Base-by-base conservation (phyloP, 2,113 vertebrate genomes). In the Uria lomvia region DNA sequence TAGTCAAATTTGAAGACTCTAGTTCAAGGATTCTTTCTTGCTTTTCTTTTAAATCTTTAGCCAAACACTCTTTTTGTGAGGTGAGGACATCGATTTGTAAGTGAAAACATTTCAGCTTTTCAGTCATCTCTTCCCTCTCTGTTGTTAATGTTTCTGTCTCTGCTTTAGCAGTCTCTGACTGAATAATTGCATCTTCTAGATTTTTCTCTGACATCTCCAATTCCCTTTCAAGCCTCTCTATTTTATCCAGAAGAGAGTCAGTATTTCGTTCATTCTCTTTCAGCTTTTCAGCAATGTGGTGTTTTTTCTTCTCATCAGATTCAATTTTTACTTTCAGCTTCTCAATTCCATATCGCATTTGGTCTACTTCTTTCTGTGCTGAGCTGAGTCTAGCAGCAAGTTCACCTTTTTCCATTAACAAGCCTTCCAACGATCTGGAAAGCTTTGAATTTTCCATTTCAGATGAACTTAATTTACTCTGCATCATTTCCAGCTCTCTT, bases 291-390 rank as follows among this genome's bases (percentile, higher is more conserved):
- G 90, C 86, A 90, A 98, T 67, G 1, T 98, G 97, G 32, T 45
- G 92, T 70, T 98, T 99, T 97, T 98, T 98, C 90, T 97, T 98
- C 92, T 99, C 99, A 42, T 99, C 99, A 0, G 98, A 98, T 95
- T 99, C 99, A 11, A 99, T 99, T 90, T 98, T 98, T 56, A 99
- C 97, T 92, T 98, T 98, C 24, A 99, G 98, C 77, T 98, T 99
- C 97, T 99, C 99, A 8, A 99, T 99, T 63, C 98, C 99, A 2
- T 52, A 92, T 45, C 97, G 98, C 98, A 99, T 97, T 95, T 99
- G 98, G 53, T 88, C 91, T 67, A 98, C 97, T 88, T 99, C 99
- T 30, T 98, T 98, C 73, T 99, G 98, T 12, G 99, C 99, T n/a
- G 98, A 98, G 45, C 97, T 98, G 50, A 99, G 97, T 23, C 98